These are phyloP conservation scores for Pogonophryne albipinna DNA, from an alignment of 2,797 vertebrate genomes.

Conservation along the genomic window DNA sequence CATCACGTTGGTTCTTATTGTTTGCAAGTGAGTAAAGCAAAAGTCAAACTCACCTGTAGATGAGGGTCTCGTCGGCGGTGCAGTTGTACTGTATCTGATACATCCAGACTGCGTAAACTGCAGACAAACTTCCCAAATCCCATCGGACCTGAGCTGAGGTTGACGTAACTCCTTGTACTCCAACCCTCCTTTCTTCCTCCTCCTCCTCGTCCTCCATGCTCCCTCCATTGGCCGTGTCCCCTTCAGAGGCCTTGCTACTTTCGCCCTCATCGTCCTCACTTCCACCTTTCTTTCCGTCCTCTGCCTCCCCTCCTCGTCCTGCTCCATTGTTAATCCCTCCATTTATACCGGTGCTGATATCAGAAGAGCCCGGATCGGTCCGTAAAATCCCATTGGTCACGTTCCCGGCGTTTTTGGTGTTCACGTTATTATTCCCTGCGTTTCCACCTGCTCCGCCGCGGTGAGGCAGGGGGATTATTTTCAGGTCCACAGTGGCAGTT, in stretches of 20 bases:
- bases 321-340: constrained; percentile 70
- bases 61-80: constrained; percentile 91
- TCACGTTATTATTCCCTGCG: constrained; percentile 70
- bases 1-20: not conserved
- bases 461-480: constrained; percentile 92
- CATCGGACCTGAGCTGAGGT: constrained; percentile 91
- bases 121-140: constrained; percentile 84
- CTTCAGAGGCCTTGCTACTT: constrained; percentile 32
- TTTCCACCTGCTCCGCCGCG: constrained; percentile 77
- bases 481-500: constrained; percentile 89
- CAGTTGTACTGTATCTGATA: constrained; percentile 97
- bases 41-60: constrained; percentile 89
- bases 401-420: constrained; percentile 80
- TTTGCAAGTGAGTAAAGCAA: not conserved
- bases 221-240: constrained; percentile 54
- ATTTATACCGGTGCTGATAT: constrained; percentile 88
- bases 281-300: constrained; percentile 59
- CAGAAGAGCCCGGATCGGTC: constrained; percentile 85
- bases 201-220: constrained; percentile 74
- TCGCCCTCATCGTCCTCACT: constrained; percentile 46
- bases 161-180: constrained; percentile 89
- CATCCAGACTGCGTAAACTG: constrained; percentile 90
- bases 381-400: constrained; percentile 81
- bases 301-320: constrained; percentile 65
- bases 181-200: constrained; percentile 82